Conservation (phyloP, 2,797 vertebrate species). For the Acanthis flammea region DNA sequence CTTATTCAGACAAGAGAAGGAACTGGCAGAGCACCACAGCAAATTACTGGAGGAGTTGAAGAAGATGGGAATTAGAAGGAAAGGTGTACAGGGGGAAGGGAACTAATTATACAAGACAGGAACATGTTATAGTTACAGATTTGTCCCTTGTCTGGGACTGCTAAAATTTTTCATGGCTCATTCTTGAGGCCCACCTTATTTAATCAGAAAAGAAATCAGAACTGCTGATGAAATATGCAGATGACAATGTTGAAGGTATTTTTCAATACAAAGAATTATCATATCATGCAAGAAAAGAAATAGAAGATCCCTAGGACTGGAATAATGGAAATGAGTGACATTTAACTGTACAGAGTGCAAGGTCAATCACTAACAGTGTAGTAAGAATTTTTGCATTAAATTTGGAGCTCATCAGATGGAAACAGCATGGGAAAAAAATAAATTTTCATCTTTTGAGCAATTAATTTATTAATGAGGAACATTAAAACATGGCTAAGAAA, state of each 20-base stretch:
- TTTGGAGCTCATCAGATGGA: constrained; percentile 42
- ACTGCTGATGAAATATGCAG: constrained; percentile 49
- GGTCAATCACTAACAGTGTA: constrained; percentile 39
- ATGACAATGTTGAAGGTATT: not conserved
- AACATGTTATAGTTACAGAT: not conserved
- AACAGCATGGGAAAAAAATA: not conserved
- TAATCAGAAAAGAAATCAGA: constrained; percentile 42
- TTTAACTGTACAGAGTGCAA: constrained; percentile 36
- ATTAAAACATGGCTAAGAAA: not conserved
- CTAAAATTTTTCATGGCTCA: not conserved
- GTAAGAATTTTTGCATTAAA: constrained; percentile 39
- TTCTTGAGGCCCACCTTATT: not conserved
- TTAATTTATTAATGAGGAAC: not conserved
- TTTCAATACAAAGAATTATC: constrained; percentile 31
- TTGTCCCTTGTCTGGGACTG: not conserved
- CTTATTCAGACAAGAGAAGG: not conserved
- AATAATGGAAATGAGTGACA: constrained; percentile 35
- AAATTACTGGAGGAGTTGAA: not conserved
- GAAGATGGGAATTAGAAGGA: not conserved
- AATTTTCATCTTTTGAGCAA: not conserved
- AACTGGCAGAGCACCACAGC: not conserved
- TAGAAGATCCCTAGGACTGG: not conserved
- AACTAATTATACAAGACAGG: not conserved
- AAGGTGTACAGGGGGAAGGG: not conserved
- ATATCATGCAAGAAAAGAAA: constrained; percentile 5